Conservation (phyloP, 2,797 vertebrate genomes). For the Enteromius argenteus region DNA sequence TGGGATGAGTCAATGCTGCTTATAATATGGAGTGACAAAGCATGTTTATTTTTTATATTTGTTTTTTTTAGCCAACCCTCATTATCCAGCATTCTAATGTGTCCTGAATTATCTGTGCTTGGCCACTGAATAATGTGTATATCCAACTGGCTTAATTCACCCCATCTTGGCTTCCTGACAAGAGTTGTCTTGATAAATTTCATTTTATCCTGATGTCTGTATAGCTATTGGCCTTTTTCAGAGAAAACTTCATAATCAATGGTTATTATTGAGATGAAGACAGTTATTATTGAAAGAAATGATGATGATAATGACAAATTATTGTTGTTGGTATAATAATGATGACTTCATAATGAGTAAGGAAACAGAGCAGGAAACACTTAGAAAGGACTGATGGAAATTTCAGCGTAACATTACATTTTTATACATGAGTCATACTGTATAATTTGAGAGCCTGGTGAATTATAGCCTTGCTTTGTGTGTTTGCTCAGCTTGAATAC, state of each 20-base stretch:
- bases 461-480: conserved; percentile 23
- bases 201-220: conserved; percentile 18
- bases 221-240: conserved; percentile 35
- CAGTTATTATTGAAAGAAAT: background rate
- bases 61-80: background rate
- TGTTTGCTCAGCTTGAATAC: conserved; percentile 19
- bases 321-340: background rate
- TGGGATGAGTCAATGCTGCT: background rate
- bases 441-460: conserved; percentile 27
- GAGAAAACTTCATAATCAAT: conserved; percentile 26
- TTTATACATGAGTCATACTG: conserved; percentile 4
- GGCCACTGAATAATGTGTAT: conserved; percentile 11
- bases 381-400: background rate
- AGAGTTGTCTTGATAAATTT: conserved; percentile 36
- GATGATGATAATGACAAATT: background rate
- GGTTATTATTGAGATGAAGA: conserved; percentile 19
- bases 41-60: too few relatives aligned
- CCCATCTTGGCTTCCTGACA: conserved; percentile 21
- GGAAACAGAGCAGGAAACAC: background rate
- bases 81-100: conserved; percentile 21
- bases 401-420: background rate
- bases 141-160: conserved; percentile 43
- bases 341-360: background rate
- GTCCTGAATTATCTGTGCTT: conserved; percentile 1
- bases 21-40: background rate